Conservation (phyloP, 2,797 vertebrate genomes). For the Smutsia gigantea region DNA sequence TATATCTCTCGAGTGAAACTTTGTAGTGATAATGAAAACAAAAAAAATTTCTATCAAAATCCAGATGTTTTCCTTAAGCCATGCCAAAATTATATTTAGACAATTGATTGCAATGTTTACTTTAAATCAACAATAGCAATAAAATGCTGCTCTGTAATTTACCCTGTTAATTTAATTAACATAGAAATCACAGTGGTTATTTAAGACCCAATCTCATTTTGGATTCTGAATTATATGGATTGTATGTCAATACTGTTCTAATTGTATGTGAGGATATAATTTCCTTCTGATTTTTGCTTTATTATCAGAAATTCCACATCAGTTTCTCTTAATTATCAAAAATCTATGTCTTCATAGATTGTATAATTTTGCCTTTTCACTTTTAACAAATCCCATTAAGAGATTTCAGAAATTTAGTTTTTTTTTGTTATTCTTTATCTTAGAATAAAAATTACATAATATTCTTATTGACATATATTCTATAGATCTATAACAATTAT, state of each 20-base stretch:
- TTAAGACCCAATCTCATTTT: neutral
- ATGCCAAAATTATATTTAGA: neutral
- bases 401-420: neutral
- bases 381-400: neutral
- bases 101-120: neutral
- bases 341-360: neutral
- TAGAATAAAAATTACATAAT: neutral
- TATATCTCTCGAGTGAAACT: neutral
- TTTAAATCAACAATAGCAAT: constrained; percentile 43
- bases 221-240: neutral
- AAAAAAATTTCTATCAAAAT: neutral
- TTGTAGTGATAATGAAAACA: neutral
- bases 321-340: neutral
- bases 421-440: neutral
- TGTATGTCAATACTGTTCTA: neutral
- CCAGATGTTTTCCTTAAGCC: neutral
- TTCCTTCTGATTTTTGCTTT: neutral
- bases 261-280: neutral
- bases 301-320: neutral
- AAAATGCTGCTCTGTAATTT: constrained; percentile 36
- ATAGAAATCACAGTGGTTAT: neutral
- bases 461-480: neutral
- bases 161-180: constrained; percentile 15
- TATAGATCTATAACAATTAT: neutral
- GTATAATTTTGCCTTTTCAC: neutral